Conservation (phyloP, 2,797 vertebrate genomes). For the Lagocephalus sceleratus region DNA sequence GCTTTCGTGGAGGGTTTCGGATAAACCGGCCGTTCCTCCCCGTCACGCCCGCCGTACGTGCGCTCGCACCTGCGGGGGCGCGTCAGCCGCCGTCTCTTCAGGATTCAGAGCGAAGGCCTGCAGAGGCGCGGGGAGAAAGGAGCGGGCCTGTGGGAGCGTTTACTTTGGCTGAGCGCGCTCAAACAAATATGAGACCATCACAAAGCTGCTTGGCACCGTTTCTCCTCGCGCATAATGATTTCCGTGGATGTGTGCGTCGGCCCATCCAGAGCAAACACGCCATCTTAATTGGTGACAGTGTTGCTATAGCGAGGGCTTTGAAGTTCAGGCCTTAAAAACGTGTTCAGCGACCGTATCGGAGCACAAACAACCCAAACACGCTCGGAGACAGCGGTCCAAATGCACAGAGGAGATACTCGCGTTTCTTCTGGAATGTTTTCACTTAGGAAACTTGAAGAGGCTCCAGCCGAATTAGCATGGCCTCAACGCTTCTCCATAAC, state of each 20-base stretch:
- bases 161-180: conserved; percentile 43
- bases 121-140: conserved; percentile 15
- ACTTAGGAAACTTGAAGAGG: conserved; percentile 42
- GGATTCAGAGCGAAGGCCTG: conserved; percentile 27
- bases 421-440: conserved; percentile 32
- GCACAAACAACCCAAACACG: conserved; percentile 35
- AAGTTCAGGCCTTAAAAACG: conserved; percentile 43
- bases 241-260: conserved; percentile 39
- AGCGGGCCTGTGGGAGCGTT: conserved; percentile 33
- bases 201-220: conserved; percentile 50
- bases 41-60: too few species aligned
- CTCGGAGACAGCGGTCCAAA: conserved; percentile 23
- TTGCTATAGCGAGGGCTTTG: conserved; percentile 50
- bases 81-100: conserved; percentile 19
- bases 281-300: conserved; percentile 60
- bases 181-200: conserved; percentile 41
- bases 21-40: too few species aligned
- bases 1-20: too few species aligned
- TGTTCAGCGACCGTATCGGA: conserved; percentile 49
- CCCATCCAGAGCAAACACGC: conserved; percentile 59
- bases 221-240: conserved; percentile 48
- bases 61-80: conserved; percentile 29
- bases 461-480: conserved; percentile 43
- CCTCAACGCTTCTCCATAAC: conserved; percentile 11
- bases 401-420: conserved; percentile 22